These are phyloP conservation scores for Camponotus pennsylvanicus DNA, from an alignment of 1,140 invertebrate genomes.

Conservation along the genomic window DNA sequence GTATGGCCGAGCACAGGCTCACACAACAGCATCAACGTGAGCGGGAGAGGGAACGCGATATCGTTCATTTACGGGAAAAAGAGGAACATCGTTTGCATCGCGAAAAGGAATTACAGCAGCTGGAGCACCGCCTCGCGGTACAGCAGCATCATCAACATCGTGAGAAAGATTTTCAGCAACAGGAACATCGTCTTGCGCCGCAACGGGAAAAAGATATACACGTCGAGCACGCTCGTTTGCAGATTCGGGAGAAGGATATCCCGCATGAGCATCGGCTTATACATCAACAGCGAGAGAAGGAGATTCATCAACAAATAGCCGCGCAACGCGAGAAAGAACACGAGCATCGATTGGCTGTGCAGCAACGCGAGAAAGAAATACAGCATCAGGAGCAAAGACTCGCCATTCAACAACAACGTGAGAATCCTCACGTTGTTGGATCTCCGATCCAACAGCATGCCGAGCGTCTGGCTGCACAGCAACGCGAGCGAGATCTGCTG, in stretches of 20 bases:
- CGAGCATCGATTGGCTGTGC: constrained; percentile 80
- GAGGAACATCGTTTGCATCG: constrained; percentile 82
- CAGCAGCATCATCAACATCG: constrained; percentile 77
- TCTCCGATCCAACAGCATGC: constrained; percentile 67
- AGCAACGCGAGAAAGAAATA: constrained; percentile 80
- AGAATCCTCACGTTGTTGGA: constrained; percentile 45
- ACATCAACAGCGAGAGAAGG: constrained; percentile 83
- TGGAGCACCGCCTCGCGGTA: constrained; percentile 79
- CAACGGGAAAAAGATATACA: constrained; percentile 82
- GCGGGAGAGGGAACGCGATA: constrained; percentile 79
- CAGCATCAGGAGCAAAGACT: constrained; percentile 79
- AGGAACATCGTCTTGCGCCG: constrained; percentile 80
- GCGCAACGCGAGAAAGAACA: constrained; percentile 81
- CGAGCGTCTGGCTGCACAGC: constrained; percentile 77
- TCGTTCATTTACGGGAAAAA: constrained; percentile 80
- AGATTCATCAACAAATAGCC: constrained; percentile 82
- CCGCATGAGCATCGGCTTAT: constrained; percentile 78
- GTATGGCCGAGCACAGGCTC: constrained; percentile 76
- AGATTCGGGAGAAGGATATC: constrained; percentile 80
- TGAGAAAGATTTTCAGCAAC: constrained; percentile 80
- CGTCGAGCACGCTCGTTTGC: constrained; percentile 72
- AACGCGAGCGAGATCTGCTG: constrained; percentile 77
- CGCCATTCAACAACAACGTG: constrained; percentile 73
- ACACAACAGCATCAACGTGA: constrained; percentile 78
- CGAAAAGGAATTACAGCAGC: constrained; percentile 85